Evolutionary conservation across 2,113 vertebrate genomes (phyloP), one percentile per base, ranked within the genome.

Genomic region (Phrynocephalus versicolor): DNA sequence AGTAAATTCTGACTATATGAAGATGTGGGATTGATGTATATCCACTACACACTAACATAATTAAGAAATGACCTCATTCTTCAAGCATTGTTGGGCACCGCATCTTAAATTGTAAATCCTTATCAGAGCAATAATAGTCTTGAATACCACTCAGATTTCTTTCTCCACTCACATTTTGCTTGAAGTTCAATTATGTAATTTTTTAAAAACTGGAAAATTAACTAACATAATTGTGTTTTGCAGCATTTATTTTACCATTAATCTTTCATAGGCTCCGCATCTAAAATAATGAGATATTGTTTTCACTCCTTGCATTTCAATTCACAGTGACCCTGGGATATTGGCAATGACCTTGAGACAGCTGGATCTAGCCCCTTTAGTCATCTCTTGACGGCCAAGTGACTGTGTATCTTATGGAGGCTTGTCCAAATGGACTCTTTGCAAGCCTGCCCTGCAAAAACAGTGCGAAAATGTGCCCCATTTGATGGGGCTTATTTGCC

Each of bases 1-100:
- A 88, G 88, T 92, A 93, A 91, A 94, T 94, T 94, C 89, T 93
- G 87, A 94, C 91, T 94, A 93, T 94, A 89, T 93, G 90, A 94
- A 94, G 90, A 94, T 92, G 89, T 93, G 88, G 35, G 90, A 86
- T 89, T 94, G 94, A 94, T 94, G 88, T 93, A 91, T 93, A 91
- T 92, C 91, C 90, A 89, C 91, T 92, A 93, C 93, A 93, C 90
- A 89, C 81, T 94, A 93, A 94, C 91, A 94, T 94, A 94, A 95
- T 95, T 94, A 94, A 93, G 90, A 89, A 57, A 91, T 94, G 92
- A 94, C 92, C 91, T 95, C 93, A 95, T 94, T 83, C 88, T 93
- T 94, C 89, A 90, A 92, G 85, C 89, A 90, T 92, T 93, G 89
- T 64, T 91, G 91, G 89, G 89, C 92, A 88, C 90, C 87, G 84